A percentile compares a stretch with the other conserved stretches of the same genome.
Evolutionary conservation across 2,113 vertebrate species (phyloP).

Genomic region (Myocastor coypus): DNA sequence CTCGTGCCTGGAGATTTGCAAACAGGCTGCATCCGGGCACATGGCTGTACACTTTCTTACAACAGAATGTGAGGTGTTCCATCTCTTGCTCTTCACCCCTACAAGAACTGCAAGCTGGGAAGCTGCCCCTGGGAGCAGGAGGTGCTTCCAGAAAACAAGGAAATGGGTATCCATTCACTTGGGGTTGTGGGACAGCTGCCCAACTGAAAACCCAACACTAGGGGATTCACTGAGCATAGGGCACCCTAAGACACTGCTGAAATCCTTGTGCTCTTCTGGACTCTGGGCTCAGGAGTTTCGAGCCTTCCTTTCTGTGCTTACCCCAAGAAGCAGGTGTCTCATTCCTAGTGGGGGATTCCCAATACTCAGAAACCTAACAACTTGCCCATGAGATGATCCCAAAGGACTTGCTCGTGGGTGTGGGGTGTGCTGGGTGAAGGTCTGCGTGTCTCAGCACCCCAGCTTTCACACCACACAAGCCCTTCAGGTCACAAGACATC

Average conservation of each 20-base stretch:
- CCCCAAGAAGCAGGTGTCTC: background rate
- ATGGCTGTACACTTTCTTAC: background rate
- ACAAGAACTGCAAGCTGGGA: no score
- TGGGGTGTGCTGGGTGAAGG: background rate
- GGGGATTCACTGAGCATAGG: background rate
- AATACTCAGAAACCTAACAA: background rate
- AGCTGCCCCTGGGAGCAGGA: no score
- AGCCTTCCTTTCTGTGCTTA: background rate
- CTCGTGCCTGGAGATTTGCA: background rate
- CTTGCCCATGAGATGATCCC: background rate
- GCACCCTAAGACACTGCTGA: fast-evolving
- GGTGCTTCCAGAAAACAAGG: background rate
- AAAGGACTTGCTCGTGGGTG: background rate
- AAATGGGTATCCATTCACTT: background rate
- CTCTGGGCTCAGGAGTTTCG: background rate
- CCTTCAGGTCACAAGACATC: background rate
- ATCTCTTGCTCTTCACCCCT: background rate
- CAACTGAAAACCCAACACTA: background rate
- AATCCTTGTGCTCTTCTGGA: background rate
- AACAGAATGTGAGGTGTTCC: background rate
- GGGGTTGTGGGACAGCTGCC: background rate
- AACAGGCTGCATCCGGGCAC: background rate
- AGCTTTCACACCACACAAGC: background rate
- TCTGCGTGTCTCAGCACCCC: background rate
- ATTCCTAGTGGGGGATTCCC: background rate